Conservation (phyloP, 2,113 vertebrate species). For the Rousettus leschenaultii region DNA sequence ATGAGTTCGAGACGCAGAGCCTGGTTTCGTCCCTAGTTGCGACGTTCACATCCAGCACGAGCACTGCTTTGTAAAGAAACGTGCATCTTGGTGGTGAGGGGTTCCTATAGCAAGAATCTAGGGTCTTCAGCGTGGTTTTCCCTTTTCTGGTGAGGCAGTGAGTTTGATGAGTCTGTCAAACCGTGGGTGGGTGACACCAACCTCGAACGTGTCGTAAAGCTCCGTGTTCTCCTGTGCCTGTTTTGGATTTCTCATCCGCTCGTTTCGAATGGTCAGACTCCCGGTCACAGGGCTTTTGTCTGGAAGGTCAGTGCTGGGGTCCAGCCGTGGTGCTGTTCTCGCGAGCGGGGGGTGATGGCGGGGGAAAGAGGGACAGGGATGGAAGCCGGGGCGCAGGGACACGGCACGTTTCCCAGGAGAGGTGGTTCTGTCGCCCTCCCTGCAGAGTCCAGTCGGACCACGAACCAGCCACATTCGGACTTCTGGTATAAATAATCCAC, state of each 20-base stretch:
- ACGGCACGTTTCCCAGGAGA: too few relatives aligned
- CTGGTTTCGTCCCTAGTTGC: background rate
- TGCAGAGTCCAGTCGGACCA: too few relatives aligned
- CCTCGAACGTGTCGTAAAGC: background rate
- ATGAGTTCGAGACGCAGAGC: background rate
- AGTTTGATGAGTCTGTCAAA: background rate
- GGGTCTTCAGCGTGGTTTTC: background rate
- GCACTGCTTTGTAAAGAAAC: background rate
- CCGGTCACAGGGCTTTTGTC: background rate
- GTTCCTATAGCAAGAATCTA: background rate
- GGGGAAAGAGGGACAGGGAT: too few relatives aligned
- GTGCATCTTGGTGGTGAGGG: background rate
- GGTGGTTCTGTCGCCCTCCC: too few relatives aligned
- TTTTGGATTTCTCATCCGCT: background rate
- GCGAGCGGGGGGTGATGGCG: background rate
- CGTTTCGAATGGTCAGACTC: background rate
- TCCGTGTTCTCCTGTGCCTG: background rate
- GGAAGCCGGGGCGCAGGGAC: too few relatives aligned
- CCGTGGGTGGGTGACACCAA: too few relatives aligned
- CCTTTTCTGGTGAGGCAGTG: background rate
- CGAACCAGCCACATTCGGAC: background rate
- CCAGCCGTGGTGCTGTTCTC: background rate
- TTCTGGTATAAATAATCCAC: background rate
- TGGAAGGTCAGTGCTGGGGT: background rate
- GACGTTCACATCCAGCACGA: accelerated